Base-by-base conservation (phyloP, 37 sponge, comb jelly and placozoan species). In the Chondrilla cf. caribensis region DNA sequence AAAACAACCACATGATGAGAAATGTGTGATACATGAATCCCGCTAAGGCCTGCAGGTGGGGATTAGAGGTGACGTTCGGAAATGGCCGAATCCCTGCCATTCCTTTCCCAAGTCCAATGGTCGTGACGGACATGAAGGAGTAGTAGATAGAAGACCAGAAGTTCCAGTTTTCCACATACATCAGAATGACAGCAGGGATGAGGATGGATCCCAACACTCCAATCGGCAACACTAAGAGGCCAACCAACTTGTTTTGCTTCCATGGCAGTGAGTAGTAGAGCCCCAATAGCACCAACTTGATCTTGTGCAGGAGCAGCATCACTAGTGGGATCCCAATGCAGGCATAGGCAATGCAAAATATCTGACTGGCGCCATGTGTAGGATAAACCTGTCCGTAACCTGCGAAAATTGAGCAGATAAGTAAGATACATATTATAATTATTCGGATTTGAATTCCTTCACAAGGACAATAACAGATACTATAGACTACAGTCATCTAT, bases 261-360 rank as follows among this genome's bases (percentile, higher is more conserved):
- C 9, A 6, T 47, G 51, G 51, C 51, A 47, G 51, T 6, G 51
- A 47, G 6, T 47, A 11, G 51, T 47, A 47, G 51, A 11, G 9
- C 11, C 11, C 51, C 51, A 60, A 60, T 0, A 85, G 66, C 9
- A 84, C 42, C 11, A 18, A 18, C 15, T 90, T 90, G 2, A 93
- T 43, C 9, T 32, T 38, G 33, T 47, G 51, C 55, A 94, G 81
- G 86, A 89, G 84, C 60, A 79, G 32, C 19, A 87, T 58, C 17
- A 84, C 44, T 22, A 91, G 51, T 0, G 95, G 95, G 36, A 94
- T 91, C 57, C 95, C 95, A 55, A 89, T 73, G 54, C 91, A 6
- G 37, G 89, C 92, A 54, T 89, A 94, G 47, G 83, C 38, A 36
- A 88, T 54, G 75, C 79, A 91, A 40, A 94, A 35, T 3, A 32